These are phyloP conservation scores for Paramisgurnus dabryanus DNA, from an alignment of 2,113 vertebrate genomes.

Conservation along the genomic window DNA sequence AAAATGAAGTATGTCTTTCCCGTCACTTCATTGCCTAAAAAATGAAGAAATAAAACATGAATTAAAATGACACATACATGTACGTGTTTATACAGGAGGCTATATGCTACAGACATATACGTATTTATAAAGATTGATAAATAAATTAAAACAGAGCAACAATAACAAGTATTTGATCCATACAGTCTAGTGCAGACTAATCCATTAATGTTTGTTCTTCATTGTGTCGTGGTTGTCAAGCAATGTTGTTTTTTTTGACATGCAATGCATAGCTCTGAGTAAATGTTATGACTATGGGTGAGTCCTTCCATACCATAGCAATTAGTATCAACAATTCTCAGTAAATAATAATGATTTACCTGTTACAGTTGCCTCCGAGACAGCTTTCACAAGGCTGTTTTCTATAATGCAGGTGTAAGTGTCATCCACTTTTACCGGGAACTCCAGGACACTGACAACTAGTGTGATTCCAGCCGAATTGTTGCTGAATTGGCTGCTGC, in stretches of 20 bases:
- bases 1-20: slow-evolving; percentile 43
- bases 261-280: slow-evolving; percentile 7
- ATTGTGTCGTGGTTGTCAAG: background rate
- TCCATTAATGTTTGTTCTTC: too few species aligned
- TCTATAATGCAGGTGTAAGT: slow-evolving; percentile 56
- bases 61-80: slow-evolving; percentile 5
- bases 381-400: slow-evolving; percentile 51
- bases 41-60: background rate
- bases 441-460: slow-evolving; percentile 43
- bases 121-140: too few species aligned
- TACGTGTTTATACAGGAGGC: too few species aligned
- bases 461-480: slow-evolving; percentile 14
- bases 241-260: background rate
- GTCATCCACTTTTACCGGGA: background rate
- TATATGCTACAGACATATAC: too few species aligned
- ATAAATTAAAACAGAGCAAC: too few species aligned
- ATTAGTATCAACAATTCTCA: slow-evolving; percentile 3
- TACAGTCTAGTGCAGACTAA: too few species aligned
- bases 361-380: slow-evolving; percentile 46
- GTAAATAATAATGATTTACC: slow-evolving; percentile 2
- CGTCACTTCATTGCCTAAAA: slow-evolving; percentile 30
- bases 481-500: slow-evolving; percentile 30
- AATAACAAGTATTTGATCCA: too few species aligned
- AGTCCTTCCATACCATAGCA: background rate
- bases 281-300: slow-evolving; percentile 38